Evolutionary conservation across 2,888 invertebrate species (phyloP).

Genomic region (Perizoma affinitatum): DNA sequence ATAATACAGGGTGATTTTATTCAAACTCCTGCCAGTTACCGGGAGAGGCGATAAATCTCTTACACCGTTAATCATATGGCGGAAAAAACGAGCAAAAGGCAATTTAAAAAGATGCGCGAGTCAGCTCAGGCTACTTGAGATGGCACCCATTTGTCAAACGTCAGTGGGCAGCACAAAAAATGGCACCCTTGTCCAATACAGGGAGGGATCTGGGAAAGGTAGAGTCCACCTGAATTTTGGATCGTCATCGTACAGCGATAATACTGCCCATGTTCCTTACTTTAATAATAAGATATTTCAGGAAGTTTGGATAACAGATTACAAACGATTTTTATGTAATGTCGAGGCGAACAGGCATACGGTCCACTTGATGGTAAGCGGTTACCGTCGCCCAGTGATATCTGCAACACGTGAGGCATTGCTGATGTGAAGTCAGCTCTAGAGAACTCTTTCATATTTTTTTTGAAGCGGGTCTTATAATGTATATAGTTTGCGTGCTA

Average conservation of each 20-base stretch:
- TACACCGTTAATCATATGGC: conserved; percentile 37
- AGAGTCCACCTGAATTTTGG: not conserved
- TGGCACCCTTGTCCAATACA: conserved; percentile 8
- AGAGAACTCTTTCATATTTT: too few relatives aligned
- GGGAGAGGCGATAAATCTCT: conserved; percentile 33
- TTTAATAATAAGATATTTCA: too few relatives aligned
- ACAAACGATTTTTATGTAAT: too few relatives aligned
- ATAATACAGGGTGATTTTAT: conserved; percentile 27
- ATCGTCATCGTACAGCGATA: not conserved
- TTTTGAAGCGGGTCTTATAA: too few relatives aligned
- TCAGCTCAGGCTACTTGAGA: conserved; percentile 37
- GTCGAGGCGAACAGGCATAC: too few relatives aligned
- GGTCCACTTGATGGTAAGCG: too few relatives aligned
- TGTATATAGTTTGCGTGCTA: too few relatives aligned
- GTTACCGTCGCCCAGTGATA: too few relatives aligned
- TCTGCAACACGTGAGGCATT: too few relatives aligned
- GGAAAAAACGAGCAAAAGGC: conserved; percentile 30
- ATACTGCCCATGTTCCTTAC: too few relatives aligned
- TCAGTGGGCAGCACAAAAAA: conserved; percentile 41
- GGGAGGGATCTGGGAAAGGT: not conserved
- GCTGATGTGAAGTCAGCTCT: too few relatives aligned
- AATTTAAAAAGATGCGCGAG: conserved; percentile 52
- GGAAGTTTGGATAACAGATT: too few relatives aligned
- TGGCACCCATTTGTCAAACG: conserved; percentile 53
- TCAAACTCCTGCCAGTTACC: conserved; percentile 30